Percentiles rank a stretch among this genome's conserved stretches.
phyloP scores from a whole-genome alignment of 2,888 invertebrate species.

The Gibbula magus region DNA sequence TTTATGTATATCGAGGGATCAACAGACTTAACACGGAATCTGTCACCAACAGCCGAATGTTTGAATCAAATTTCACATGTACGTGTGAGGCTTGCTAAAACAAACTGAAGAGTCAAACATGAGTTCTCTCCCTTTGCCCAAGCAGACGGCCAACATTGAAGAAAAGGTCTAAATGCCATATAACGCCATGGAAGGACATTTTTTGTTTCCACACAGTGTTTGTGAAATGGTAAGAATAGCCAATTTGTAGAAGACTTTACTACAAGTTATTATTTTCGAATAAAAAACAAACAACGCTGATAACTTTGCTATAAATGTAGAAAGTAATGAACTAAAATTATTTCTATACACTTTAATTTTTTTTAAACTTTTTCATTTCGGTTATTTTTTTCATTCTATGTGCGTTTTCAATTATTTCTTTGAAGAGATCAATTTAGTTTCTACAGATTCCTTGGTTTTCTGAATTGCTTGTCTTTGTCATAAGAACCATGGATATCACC shows the following conservation, averaged over 20 bases:
- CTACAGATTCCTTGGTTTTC: too few relatives aligned
- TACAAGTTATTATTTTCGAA: too few relatives aligned
- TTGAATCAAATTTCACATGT: neutral
- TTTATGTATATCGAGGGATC: neutral
- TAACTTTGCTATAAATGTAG: too few relatives aligned
- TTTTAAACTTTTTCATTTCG: too few relatives aligned
- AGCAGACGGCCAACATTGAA: slow-evolving; percentile 5
- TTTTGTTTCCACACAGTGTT: neutral
- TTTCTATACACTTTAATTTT: too few relatives aligned
- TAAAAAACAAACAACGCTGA: too few relatives aligned
- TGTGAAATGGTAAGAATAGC: neutral
- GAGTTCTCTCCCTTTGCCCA: neutral
- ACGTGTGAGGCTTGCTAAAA: neutral
- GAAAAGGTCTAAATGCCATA: neutral
- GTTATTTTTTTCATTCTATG: too few relatives aligned
- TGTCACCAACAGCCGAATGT: neutral
- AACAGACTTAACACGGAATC: neutral
- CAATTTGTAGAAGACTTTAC: neutral
- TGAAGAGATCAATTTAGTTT: too few relatives aligned
- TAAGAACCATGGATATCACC: too few relatives aligned
- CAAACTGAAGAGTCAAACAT: neutral
- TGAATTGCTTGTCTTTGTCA: too few relatives aligned
- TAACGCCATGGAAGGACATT: neutral
- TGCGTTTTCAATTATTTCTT: too few relatives aligned
- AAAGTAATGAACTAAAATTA: too few relatives aligned